Evolutionary conservation across 1,140 invertebrate species (phyloP).

Genomic region (Chrysomallon squamiferum): DNA sequence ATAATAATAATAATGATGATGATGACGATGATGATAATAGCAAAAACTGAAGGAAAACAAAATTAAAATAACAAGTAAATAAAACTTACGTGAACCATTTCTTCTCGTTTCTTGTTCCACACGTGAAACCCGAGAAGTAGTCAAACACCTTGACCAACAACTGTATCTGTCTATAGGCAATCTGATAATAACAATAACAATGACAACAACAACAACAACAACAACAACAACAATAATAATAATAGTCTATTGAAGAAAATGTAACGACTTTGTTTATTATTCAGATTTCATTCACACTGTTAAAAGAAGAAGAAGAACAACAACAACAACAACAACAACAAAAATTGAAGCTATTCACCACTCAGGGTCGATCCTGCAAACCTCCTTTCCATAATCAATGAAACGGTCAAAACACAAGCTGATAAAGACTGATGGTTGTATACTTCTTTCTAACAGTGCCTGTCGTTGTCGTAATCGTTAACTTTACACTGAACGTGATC

Average conservation of each 20-base stretch:
- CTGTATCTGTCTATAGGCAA: constrained; percentile 40
- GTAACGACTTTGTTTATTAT: background rate
- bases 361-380: no score
- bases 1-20: background rate
- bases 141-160: constrained; percentile 47
- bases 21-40: no score
- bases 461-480: background rate
- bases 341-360: background rate
- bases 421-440: no score
- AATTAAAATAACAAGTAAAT: background rate
- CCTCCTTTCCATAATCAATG: no score
- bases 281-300: background rate
- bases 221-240: background rate
- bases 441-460: no score
- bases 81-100: constrained; percentile 54
- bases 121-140: constrained; percentile 48
- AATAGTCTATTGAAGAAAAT: background rate
- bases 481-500: background rate
- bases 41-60: no score
- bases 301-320: background rate
- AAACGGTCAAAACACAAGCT: no score
- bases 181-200: constrained; percentile 14
- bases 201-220: background rate
- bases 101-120: constrained; percentile 42
- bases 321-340: background rate